Conservation (phyloP, 92 coral and sea anemone genomes). For the Heliopora coerulea region DNA sequence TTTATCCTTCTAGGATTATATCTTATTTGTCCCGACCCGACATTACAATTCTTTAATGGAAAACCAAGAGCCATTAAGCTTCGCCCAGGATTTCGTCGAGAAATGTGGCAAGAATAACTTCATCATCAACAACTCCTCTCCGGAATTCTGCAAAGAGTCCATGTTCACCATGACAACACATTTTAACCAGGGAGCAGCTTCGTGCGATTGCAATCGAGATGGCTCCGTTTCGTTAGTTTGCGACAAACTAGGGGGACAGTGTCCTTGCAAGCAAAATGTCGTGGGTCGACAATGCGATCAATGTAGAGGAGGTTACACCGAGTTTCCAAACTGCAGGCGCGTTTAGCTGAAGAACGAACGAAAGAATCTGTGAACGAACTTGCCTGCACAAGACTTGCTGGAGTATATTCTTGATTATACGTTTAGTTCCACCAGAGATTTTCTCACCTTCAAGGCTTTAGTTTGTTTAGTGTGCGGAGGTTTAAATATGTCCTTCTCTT, state of each 20-base stretch:
- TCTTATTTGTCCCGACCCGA: conserved; percentile 70
- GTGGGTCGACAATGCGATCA: conserved; percentile 88
- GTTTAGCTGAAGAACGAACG: background rate
- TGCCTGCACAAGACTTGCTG: too few species aligned
- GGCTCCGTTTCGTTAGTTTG: conserved; percentile 70
- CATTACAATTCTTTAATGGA: conserved; percentile 66
- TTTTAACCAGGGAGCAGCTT: conserved; percentile 66
- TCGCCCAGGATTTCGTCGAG: conserved; percentile 63
- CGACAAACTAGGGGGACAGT: conserved; percentile 89
- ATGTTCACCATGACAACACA: conserved; percentile 74
- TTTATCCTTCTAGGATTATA: conserved; percentile 64
- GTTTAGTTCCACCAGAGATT: too few species aligned
- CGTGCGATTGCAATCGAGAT: conserved; percentile 73
- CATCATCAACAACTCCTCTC: conserved; percentile 65
- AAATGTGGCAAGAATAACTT: conserved; percentile 69
- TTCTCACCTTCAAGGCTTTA: too few species aligned
- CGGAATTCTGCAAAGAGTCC: conserved; percentile 70
- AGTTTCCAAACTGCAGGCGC: conserved; percentile 73
- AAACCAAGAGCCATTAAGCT: conserved; percentile 74
- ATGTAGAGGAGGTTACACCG: conserved; percentile 78
- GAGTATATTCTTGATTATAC: too few species aligned
- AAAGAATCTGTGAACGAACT: too few species aligned
- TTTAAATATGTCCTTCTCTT: too few species aligned
- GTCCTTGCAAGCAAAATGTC: conserved; percentile 76
- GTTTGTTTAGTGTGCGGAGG: too few species aligned